These are phyloP conservation scores for Drosophila mayaguana DNA, from an alignment of 2,888 invertebrate genomes.

Conservation along the genomic window DNA sequence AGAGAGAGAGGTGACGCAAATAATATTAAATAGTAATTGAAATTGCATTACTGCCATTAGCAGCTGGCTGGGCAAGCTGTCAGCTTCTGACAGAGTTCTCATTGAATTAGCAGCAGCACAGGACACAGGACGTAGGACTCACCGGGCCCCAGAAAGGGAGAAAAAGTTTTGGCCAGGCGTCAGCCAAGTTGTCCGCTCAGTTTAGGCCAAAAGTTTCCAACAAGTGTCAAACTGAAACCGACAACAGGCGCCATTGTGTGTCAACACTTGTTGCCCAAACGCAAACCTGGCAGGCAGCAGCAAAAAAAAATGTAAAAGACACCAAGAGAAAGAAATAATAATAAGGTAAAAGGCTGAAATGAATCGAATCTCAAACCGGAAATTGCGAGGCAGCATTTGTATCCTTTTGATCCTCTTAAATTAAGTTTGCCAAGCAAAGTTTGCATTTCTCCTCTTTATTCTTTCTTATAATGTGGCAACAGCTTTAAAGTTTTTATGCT, in stretches of 20 bases:
- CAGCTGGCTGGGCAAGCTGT: slow-evolving; percentile 30
- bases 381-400: slow-evolving; percentile 70
- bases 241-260: slow-evolving; percentile 12
- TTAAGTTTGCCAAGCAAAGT: slow-evolving; percentile 51
- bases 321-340: slow-evolving; percentile 7
- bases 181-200: slow-evolving; percentile 41
- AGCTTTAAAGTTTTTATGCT: slow-evolving; percentile 28
- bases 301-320: background rate
- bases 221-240: slow-evolving; percentile 46
- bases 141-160: slow-evolving; percentile 6
- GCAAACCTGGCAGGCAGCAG: slow-evolving; percentile 6
- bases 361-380: slow-evolving; percentile 65
- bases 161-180: slow-evolving; percentile 30
- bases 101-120: slow-evolving; percentile 55
- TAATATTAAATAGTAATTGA: slow-evolving; percentile 66
- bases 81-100: slow-evolving; percentile 47
- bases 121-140: slow-evolving; percentile 19
- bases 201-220: slow-evolving; percentile 50
- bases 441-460: slow-evolving; percentile 2
- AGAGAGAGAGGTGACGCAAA: slow-evolving; percentile 32
- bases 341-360: slow-evolving; percentile 49
- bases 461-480: slow-evolving; percentile 34
- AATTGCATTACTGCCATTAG: slow-evolving; percentile 74
- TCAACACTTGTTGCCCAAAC: slow-evolving; percentile 49
- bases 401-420: slow-evolving; percentile 71